Evolutionary conservation across 2,113 vertebrate species (phyloP), one percentile per base, ranked within the genome.

Genomic region (Calidris pygmaea): DNA sequence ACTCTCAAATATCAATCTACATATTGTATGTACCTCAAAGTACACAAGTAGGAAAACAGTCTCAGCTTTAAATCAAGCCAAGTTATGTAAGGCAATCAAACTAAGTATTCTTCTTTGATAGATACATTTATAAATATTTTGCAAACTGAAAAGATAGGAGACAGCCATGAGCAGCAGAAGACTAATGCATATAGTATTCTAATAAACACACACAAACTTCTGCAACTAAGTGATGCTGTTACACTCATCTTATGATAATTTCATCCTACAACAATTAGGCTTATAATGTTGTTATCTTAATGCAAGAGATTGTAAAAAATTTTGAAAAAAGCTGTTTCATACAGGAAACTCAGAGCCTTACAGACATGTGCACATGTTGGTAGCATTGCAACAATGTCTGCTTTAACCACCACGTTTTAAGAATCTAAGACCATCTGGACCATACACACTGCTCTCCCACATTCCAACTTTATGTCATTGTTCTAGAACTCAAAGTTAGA

Each of bases 291-390:
- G 26, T 3, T n/a, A 85, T n/a, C 24, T 32, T 68, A 50, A 23
- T 12, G 13, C 22, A 63, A 77, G 0, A 59, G 21, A 35, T 23
- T 34, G 35, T 53, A 20, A 17, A 8, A 4, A 53, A 58, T 70
- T 80, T 53, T 77, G 26, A 56, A n/a, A 68, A 63, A 45, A 77
- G 10, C 4, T 14, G 10, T 35, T 88, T 83, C 23, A 41, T 50
- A 30, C 12, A 70, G 30, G 27, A 77, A 74, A 47, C 50, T 41
- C 22, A 7, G 30, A 86, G 58, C 22, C 32, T 34, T 53, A 60
- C 3, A 65, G 11, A 37, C 13, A 56, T 1, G 47, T 4, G 34
- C 8, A 22, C 0, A 15, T 24, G 0, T 4, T 19, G 37, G 15
- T 7, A 78, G 47, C 12, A 62, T 0, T 82, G 27, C 67, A 55